phyloP scores from a whole-genome alignment of 2,888 invertebrate species.

The Celastrina argiolus region DNA sequence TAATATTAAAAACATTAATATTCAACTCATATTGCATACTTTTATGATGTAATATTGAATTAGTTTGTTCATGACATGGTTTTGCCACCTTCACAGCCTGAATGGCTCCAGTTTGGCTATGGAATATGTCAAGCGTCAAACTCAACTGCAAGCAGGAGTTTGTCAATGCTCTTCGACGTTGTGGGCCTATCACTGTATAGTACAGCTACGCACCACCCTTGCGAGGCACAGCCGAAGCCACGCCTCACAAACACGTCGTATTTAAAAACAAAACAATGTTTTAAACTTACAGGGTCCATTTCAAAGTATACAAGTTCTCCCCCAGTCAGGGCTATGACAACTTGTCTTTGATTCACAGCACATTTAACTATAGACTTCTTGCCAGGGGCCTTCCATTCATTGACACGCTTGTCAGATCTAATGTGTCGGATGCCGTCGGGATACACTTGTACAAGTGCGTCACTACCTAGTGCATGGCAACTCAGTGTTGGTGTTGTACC shows the following conservation, averaged over 20 bases:
- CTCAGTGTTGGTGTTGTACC: conserved; percentile 99
- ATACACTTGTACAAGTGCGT: conserved; percentile 98
- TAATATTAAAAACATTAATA: too few species aligned
- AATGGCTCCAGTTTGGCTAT: conserved; percentile 84
- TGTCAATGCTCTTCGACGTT: conserved; percentile 79
- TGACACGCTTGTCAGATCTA: conserved; percentile 97
- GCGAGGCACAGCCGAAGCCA: conserved; percentile 47
- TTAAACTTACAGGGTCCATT: conserved; percentile 95
- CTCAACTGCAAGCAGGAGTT: conserved; percentile 76
- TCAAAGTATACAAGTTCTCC: conserved; percentile 99
- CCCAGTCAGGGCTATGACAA: conserved; percentile 97
- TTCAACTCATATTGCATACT: too few species aligned
- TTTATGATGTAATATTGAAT: conserved; percentile 18
- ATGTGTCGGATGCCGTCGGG: conserved; percentile 99
- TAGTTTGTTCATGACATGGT: conserved; percentile 81
- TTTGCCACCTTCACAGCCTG: conserved; percentile 78
- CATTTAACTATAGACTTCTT: conserved; percentile 98
- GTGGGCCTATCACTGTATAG: conserved; percentile 73
- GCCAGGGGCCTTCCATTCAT: conserved; percentile 99
- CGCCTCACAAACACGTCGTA: conserved; percentile 58
- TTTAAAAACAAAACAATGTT: neutral
- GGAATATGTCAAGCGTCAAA: conserved; percentile 83
- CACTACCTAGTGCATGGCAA: conserved; percentile 97
- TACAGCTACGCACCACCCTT: conserved; percentile 71
- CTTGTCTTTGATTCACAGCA: conserved; percentile 98